Conservation (phyloP, 2,797 vertebrate species). For the Dallia pectoralis region DNA sequence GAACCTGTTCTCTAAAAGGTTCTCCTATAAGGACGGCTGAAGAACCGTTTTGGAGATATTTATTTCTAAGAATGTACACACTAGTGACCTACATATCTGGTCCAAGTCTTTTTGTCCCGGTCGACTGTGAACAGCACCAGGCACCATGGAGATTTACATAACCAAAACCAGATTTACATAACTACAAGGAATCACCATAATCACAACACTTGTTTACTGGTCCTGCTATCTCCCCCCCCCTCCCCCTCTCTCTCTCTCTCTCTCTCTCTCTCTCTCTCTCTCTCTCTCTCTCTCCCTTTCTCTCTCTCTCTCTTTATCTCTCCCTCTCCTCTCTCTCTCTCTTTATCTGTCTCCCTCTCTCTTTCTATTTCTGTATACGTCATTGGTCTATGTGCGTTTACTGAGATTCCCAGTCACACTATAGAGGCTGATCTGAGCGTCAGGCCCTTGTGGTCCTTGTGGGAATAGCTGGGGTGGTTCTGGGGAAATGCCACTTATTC, state of each 20-base stretch:
- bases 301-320: no score
- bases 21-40: no score
- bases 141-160: constrained; percentile 64
- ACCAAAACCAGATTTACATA: constrained; percentile 73
- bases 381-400: constrained; percentile 19
- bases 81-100: constrained; percentile 65
- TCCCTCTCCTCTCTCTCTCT: no score
- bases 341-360: no score
- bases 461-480: constrained; percentile 83
- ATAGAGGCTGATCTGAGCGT: constrained; percentile 54
- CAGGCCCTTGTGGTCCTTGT: constrained; percentile 60
- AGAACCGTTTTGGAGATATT: no score
- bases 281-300: no score
- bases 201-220: constrained; percentile 61
- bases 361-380: no score
- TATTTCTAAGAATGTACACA: constrained; percentile 19
- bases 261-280: no score
- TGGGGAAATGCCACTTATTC: constrained; percentile 86
- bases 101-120: constrained; percentile 60
- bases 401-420: constrained; percentile 59
- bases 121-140: constrained; percentile 48
- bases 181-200: constrained; percentile 62
- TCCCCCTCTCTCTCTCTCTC: no score
- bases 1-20: no score
- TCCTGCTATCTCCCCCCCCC: constrained; percentile 31